phyloP scores from a whole-genome alignment of 2,888 invertebrate genomes.

The Pollenia griseotomentosa region DNA sequence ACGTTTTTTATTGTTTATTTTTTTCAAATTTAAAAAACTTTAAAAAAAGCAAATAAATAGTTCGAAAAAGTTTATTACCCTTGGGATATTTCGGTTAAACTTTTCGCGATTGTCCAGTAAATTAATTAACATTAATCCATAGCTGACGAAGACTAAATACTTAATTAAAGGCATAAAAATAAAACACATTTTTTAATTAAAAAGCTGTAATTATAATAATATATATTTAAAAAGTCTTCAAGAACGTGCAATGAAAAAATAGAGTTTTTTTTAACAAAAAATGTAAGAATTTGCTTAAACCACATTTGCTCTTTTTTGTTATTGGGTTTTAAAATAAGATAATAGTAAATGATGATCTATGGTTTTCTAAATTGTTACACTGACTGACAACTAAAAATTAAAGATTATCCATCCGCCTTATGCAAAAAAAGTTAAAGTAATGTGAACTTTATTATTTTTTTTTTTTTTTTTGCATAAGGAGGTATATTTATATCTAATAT shows the following conservation, averaged over 20 bases:
- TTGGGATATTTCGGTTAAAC: too few species aligned
- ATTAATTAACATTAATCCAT: too few species aligned
- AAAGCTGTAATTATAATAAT: constrained; percentile 63
- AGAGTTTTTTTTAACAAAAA: constrained; percentile 68
- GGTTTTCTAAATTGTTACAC: constrained; percentile 63
- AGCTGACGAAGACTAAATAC: too few species aligned
- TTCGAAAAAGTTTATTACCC: too few species aligned
- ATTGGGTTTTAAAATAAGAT: constrained; percentile 51
- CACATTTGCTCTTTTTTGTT: constrained; percentile 42
- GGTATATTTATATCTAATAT: constrained; percentile 23
- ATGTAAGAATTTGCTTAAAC: constrained; percentile 71
- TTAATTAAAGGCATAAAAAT: constrained; percentile 2
- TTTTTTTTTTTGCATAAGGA: neutral
- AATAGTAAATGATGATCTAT: constrained; percentile 69
- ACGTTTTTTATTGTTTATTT: too few species aligned
- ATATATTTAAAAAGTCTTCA: constrained; percentile 71
- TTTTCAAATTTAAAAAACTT: too few species aligned
- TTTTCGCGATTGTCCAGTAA: too few species aligned
- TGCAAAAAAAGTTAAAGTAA: too few species aligned
- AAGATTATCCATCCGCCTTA: constrained; percentile 10
- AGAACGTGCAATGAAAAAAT: constrained; percentile 69
- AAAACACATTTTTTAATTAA: constrained; percentile 64
- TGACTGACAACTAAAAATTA: constrained; percentile 66
- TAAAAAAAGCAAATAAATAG: too few species aligned
- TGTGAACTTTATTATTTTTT: neutral